Conservation (phyloP, 2,888 invertebrate species). For the Lacanobia wlatinum region DNA sequence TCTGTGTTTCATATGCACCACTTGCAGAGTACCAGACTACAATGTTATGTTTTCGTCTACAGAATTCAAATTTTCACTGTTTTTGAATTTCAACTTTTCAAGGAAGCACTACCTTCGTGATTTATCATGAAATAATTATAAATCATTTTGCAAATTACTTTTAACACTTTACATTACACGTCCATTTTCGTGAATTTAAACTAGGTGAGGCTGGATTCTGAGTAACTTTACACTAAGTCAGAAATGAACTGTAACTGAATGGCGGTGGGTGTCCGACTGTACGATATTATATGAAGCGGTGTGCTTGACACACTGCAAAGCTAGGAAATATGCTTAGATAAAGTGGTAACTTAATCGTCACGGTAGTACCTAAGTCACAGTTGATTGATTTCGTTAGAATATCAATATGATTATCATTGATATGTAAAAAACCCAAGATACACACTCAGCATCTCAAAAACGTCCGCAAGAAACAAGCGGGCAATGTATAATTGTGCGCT, state of each 20-base stretch:
- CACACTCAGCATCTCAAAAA: no score
- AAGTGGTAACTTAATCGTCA: slow-evolving; percentile 37
- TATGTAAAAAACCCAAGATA: no score
- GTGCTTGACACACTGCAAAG: background rate
- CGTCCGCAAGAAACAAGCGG: no score
- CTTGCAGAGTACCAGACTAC: background rate
- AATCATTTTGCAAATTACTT: no score
- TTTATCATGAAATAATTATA: no score
- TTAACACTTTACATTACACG: no score
- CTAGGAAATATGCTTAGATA: background rate
- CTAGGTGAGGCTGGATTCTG: no score
- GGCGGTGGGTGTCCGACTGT: background rate
- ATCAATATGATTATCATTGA: background rate
- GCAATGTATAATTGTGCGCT: no score
- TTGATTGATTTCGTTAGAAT: background rate
- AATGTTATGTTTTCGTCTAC: no score
- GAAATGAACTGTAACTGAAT: background rate
- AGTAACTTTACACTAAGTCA: background rate
- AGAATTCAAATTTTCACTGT: no score
- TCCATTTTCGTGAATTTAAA: no score
- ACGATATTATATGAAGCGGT: background rate
- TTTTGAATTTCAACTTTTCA: background rate
- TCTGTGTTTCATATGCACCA: background rate
- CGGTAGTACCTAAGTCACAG: slow-evolving; percentile 13
- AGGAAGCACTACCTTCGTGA: no score